phyloP scores from a whole-genome alignment of 2,797 vertebrate genomes.

The Heterohyrax brucei region DNA sequence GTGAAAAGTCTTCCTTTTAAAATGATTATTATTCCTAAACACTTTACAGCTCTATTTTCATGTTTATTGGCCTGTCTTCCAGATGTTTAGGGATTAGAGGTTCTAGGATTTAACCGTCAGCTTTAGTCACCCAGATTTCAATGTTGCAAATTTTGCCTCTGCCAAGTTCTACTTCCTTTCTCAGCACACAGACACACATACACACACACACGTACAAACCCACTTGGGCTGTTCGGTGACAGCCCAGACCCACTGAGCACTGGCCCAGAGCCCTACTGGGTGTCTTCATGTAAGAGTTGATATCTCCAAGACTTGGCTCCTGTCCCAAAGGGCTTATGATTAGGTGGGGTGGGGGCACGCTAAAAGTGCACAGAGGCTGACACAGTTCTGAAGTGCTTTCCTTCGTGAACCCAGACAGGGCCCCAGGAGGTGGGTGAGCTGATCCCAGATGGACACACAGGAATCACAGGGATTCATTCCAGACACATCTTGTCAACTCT shows the following conservation, averaged over 20 bases:
- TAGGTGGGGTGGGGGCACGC: background rate
- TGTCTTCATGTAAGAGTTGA: background rate
- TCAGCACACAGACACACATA: background rate
- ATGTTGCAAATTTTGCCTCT: background rate
- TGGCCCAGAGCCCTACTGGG: background rate
- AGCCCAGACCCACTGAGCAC: background rate
- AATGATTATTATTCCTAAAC: background rate
- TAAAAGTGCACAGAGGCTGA: background rate
- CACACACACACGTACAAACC: background rate
- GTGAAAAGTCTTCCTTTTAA: conserved; percentile 11
- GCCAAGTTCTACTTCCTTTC: background rate
- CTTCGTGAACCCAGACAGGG: background rate
- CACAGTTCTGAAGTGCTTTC: background rate
- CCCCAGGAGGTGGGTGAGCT: background rate
- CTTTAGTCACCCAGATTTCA: background rate
- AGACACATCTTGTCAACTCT: background rate
- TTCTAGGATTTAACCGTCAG: background rate
- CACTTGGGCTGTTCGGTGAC: background rate
- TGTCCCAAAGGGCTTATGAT: background rate
- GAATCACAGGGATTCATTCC: background rate
- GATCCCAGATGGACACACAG: background rate
- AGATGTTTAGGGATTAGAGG: background rate
- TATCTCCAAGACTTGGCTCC: background rate
- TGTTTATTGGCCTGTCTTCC: background rate
- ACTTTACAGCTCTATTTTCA: background rate